phyloP scores from a whole-genome alignment of 2,113 vertebrate genomes.

The Myotis brandtii region DNA sequence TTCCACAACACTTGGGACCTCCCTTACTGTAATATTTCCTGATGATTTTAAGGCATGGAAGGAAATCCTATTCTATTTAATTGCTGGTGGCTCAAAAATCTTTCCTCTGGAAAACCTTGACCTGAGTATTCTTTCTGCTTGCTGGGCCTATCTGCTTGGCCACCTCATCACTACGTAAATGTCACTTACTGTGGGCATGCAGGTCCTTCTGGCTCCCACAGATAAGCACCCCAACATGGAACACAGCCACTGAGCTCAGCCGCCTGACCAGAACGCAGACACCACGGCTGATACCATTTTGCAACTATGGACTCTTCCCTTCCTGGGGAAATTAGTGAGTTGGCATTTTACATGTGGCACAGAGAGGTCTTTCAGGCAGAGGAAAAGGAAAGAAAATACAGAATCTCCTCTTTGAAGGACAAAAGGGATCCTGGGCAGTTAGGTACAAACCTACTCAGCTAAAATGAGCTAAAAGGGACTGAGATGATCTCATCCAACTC shows the following conservation, averaged over 20 bases:
- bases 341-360: not conserved
- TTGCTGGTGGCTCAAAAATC: not conserved
- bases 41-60: not conserved
- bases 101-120: conserved; percentile 9
- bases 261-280: not conserved
- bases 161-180: not conserved
- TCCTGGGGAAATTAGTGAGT: conserved; percentile 24
- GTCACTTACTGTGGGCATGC: not conserved
- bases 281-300: not conserved
- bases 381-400: conserved; percentile 21
- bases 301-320: not conserved
- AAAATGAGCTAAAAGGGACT: not conserved
- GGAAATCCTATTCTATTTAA: conserved; percentile 40
- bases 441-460: not conserved
- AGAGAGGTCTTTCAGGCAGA: not conserved
- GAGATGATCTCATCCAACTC: not conserved
- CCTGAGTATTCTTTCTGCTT: not conserved
- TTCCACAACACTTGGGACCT: not conserved
- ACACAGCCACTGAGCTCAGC: not conserved
- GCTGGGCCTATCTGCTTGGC: not conserved
- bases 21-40: not conserved
- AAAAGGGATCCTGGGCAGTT: not conserved
- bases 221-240: not conserved
- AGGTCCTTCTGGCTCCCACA: conserved; percentile 27
- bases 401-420: not conserved